These are phyloP conservation scores for Aplocera efformata DNA, from an alignment of 2,888 invertebrate species.

Conservation along the genomic window DNA sequence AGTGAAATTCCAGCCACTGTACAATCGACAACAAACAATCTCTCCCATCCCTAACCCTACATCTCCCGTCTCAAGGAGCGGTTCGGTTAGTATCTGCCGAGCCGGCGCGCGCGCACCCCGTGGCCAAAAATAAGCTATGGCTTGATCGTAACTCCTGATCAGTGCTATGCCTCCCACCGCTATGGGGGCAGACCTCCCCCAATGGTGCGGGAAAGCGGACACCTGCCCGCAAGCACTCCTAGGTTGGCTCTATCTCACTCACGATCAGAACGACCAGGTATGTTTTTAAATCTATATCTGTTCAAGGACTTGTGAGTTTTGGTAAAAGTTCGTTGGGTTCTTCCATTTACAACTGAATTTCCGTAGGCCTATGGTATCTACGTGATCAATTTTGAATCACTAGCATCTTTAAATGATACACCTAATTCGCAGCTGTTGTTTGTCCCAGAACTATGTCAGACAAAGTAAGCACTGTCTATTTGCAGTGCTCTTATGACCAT, in stretches of 20 bases:
- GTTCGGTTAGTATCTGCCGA: conserved; percentile 53
- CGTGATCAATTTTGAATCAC: too few species aligned
- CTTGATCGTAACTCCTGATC: conserved; percentile 47
- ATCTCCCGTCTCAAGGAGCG: conserved; percentile 70
- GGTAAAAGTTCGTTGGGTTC: conserved; percentile 7
- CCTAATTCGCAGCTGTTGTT: too few species aligned
- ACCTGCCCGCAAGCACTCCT: conserved; percentile 62
- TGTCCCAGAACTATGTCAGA: too few species aligned
- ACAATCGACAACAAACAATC: conserved; percentile 14
- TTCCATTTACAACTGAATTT: too few species aligned
- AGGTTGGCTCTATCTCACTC: conserved; percentile 68
- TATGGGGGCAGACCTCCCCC: conserved; percentile 64
- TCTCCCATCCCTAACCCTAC: conserved; percentile 48
- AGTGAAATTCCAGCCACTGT: background rate
- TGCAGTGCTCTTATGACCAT: too few species aligned
- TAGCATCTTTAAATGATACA: too few species aligned
- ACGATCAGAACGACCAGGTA: conserved; percentile 74
- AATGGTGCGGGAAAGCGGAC: conserved; percentile 69
- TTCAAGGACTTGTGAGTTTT: conserved; percentile 24
- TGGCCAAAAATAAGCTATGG: conserved; percentile 56
- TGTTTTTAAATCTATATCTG: conserved; percentile 23
- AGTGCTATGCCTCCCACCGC: conserved; percentile 66
- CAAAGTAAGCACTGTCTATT: too few species aligned
- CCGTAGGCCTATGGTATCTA: too few species aligned
- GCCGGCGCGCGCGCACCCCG: conserved; percentile 72